Evolutionary conservation across 2,113 vertebrate genomes (phyloP), one percentile per base, ranked within the genome.

Genomic region (Thryonomys swinderianus): DNA sequence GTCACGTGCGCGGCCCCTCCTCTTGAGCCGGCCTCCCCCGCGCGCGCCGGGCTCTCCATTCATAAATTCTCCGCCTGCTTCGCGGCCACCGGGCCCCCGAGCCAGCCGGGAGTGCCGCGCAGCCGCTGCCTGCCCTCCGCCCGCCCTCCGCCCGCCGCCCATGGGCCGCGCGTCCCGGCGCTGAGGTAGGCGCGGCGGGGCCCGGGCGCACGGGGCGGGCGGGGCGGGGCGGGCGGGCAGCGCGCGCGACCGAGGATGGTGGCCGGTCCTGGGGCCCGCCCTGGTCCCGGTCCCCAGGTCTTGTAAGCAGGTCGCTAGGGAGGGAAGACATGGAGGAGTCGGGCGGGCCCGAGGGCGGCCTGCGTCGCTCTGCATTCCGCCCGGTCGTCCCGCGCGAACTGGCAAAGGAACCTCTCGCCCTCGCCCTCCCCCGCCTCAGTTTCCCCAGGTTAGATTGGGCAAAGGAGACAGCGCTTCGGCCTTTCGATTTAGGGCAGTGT

Each of bases 1-100:
- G 97, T 97, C 98, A 98, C 97, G 98, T 98, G 96, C 84, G 59
- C 90, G n/a, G 84, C 79, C 94, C 97, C 96, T 95, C 96, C 96
- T 89, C 92, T 40, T 40, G 40, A 80, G 92, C 94, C 73, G 37
- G 88, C 96, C 95, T 83, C 95, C 96, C 92, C 96, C 95, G 92
- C 97, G 94, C 97, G 94, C 95, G 93, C 83, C 76, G 94, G 89
- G 82, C 83, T 81, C 79, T 90, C 96, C 97, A 97, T 98, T 97
- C 97, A 97, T 97, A 97, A 97, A 96, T 98, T 94, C 96, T 97
- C 66, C 94, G 87, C 79, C 92, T 48, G 91, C 88, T 84, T 89
- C 57, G 85, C 83, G 80, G 90, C 85, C 69, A 87, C 89, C 96
- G 42, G 85, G 87, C 51, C 61, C 69, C 53, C 59, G 96, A 97